Evolutionary conservation across 2,113 vertebrate genomes (phyloP).

Genomic region (Ptilorrhoa leucosticta): DNA sequence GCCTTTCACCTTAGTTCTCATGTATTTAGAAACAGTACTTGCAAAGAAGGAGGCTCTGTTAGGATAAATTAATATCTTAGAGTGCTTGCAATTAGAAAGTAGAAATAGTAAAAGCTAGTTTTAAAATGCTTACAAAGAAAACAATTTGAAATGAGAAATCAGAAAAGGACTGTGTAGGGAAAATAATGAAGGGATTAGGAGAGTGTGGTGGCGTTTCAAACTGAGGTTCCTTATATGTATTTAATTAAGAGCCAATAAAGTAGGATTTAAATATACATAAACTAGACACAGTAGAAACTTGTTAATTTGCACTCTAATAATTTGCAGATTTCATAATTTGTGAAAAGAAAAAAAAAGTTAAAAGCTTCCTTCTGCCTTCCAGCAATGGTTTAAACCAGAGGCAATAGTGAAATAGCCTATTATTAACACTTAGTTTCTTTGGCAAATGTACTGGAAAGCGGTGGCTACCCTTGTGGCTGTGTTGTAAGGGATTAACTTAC

Average conservation of each 20-base stretch:
- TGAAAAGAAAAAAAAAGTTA: not conserved
- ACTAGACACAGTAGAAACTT: conserved; percentile 22
- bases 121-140: not conserved
- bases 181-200: conserved; percentile 20
- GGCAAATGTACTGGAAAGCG: not conserved
- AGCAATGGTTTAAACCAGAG: not conserved
- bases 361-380: not conserved
- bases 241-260: conserved; percentile 56
- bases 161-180: not conserved
- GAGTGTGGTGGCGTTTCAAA: not conserved
- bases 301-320: conserved; percentile 39
- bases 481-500: not conserved
- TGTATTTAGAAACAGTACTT: not conserved
- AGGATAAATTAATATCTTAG: not conserved
- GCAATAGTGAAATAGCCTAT: not conserved
- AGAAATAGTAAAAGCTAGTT: not conserved
- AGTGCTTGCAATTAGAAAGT: not conserved
- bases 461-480: not conserved
- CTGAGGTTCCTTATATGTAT: not conserved
- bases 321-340: conserved; percentile 36
- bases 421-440: not conserved
- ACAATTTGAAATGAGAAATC: not conserved
- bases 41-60: not conserved
- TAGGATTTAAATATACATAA: conserved; percentile 32
- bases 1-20: not conserved